Conservation (phyloP, 37 sponge, comb jelly and placozoan genomes). For the Beroe ovata region DNA sequence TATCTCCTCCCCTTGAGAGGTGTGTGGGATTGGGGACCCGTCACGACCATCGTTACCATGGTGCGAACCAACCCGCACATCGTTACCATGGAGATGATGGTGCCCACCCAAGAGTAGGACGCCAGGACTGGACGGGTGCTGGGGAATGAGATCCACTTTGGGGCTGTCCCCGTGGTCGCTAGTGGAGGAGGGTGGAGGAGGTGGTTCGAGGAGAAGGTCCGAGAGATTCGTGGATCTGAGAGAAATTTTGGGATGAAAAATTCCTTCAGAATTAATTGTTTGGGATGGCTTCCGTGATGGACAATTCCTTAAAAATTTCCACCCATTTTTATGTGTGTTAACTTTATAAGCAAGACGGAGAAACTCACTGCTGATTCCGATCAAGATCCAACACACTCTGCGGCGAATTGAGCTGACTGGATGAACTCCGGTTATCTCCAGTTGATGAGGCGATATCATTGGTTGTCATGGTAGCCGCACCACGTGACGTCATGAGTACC, state of each 20-base stretch:
- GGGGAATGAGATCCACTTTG: not conserved
- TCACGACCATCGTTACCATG: no score
- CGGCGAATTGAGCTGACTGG: not conserved
- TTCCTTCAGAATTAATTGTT: not conserved
- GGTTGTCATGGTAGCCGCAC: not conserved
- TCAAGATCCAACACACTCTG: conserved; percentile 51
- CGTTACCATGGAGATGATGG: no score
- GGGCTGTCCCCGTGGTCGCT: not conserved
- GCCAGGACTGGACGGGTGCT: not conserved
- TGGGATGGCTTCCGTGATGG: no score
- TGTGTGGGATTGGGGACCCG: no score
- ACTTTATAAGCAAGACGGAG: no score
- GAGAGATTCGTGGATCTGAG: not conserved
- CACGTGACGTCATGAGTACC: conserved; percentile 20
- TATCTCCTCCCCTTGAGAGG: not conserved
- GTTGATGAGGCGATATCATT: not conserved
- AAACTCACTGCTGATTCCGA: conserved; percentile 17
- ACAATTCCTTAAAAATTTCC: no score
- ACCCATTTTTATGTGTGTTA: no score
- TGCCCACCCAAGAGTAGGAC: not conserved
- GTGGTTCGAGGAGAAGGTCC: not conserved
- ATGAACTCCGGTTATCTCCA: not conserved
- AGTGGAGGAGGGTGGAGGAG: not conserved
- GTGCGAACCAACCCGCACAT: no score
- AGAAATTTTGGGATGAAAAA: not conserved